A percentile compares a stretch with the other conserved stretches of the same genome.
Evolutionary conservation across 2,888 invertebrate genomes (phyloP).

Genomic region (Ennomos erosarius): DNA sequence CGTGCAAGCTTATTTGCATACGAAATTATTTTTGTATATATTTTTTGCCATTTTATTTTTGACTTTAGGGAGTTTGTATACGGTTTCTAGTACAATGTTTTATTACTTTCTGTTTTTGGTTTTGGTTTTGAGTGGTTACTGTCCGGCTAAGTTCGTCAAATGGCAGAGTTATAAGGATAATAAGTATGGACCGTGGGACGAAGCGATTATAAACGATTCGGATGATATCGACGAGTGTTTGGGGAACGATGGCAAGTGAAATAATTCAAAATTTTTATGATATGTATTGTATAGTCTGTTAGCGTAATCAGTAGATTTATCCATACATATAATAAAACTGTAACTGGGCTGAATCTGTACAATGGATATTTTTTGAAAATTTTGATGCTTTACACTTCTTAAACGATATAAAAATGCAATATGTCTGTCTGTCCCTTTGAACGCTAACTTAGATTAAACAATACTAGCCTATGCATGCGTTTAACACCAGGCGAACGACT

Average conservation of each 20-base stretch:
- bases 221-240: slow-evolving; percentile 79
- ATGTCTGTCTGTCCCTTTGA: no score
- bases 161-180: slow-evolving; percentile 94
- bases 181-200: slow-evolving; percentile 99
- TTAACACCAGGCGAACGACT: no score
- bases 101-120: slow-evolving; percentile 86
- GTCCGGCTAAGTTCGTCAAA: slow-evolving; percentile 90
- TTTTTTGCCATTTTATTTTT: slow-evolving; percentile 79
- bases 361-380: no score
- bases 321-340: no score
- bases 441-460: no score
- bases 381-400: no score
- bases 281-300: no score
- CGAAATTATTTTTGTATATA: slow-evolving; percentile 81
- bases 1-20: slow-evolving; percentile 86
- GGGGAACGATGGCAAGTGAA: slow-evolving; percentile 27
- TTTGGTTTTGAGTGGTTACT: slow-evolving; percentile 88
- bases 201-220: slow-evolving; percentile 91
- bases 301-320: no score
- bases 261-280: no score
- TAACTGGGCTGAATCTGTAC: no score
- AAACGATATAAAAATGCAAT: no score
- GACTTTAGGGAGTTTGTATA: slow-evolving; percentile 80
- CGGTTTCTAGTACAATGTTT: slow-evolving; percentile 84
- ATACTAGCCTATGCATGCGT: no score